These are phyloP conservation scores for Agrilus planipennis DNA, from an alignment of 1,140 invertebrate species.

Conservation along the genomic window DNA sequence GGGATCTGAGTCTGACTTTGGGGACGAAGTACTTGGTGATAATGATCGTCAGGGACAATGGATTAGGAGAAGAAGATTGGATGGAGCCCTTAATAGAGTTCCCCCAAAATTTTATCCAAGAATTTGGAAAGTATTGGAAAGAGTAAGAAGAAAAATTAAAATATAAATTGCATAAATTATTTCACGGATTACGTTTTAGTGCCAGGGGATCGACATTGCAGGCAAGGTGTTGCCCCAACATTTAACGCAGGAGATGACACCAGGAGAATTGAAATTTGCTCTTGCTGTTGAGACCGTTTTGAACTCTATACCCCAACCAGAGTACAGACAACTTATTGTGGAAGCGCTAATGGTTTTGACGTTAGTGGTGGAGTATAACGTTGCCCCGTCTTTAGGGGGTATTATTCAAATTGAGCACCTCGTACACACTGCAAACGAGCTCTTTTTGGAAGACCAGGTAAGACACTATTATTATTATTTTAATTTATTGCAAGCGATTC, in stretches of 20 bases:
- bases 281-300: constrained; percentile 94
- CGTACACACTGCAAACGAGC: constrained; percentile 85
- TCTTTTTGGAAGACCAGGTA: constrained; percentile 95
- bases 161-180: neutral
- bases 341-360: constrained; percentile 96
- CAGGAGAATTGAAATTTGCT: constrained; percentile 97
- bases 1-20: constrained; percentile 32
- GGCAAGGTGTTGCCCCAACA: constrained; percentile 78
- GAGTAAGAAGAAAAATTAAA: constrained; percentile 39
- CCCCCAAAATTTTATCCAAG: constrained; percentile 92
- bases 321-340: constrained; percentile 95
- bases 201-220: constrained; percentile 82
- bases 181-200: constrained; percentile 46
- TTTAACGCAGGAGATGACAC: constrained; percentile 96
- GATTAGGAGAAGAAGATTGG: constrained; percentile 82
- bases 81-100: constrained; percentile 94
- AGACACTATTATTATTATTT: constrained; percentile 18
- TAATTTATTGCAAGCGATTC: too few relatives aligned
- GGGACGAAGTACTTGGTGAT: constrained; percentile 37
- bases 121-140: constrained; percentile 85
- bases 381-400: constrained; percentile 60
- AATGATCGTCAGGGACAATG: constrained; percentile 91
- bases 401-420: constrained; percentile 86
- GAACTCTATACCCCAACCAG: constrained; percentile 94
- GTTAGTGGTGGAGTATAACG: constrained; percentile 77